These are phyloP conservation scores for Mungos mungo DNA, from an alignment of 2,113 vertebrate species.

Conservation along the genomic window DNA sequence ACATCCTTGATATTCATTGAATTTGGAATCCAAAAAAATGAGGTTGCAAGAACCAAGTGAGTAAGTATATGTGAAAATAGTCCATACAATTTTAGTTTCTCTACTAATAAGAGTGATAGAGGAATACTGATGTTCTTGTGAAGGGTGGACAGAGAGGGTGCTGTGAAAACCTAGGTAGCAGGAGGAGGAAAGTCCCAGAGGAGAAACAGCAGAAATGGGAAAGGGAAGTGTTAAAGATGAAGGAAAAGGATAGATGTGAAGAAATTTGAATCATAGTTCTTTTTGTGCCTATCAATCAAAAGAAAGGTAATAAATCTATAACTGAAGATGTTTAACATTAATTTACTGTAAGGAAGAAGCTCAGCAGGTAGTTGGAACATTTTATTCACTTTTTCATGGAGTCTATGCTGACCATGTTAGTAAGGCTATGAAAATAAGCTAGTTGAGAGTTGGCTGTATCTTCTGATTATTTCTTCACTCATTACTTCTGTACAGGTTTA, in stretches of 20 bases:
- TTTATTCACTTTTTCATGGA: conserved; percentile 16
- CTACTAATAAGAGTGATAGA: neutral
- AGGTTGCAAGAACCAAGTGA: neutral
- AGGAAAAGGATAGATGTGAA: neutral
- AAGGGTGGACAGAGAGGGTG: neutral
- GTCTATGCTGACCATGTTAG: neutral
- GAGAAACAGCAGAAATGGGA: neutral
- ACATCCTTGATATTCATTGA: neutral
- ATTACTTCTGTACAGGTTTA: conserved; percentile 29
- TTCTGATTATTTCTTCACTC: conserved; percentile 43
- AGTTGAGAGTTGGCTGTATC: neutral
- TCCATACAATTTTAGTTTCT: neutral
- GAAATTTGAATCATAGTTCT: neutral
- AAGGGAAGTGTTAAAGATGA: neutral
- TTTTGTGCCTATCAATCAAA: neutral
- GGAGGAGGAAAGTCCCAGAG: neutral
- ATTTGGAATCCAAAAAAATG: neutral
- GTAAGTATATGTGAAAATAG: conserved; percentile 6
- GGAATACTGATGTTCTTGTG: neutral
- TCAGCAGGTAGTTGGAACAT: neutral
- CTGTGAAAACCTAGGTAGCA: neutral
- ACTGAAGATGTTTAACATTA: neutral
- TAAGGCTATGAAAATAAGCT: neutral
- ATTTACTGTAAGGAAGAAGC: neutral
- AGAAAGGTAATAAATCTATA: neutral